Conservation (phyloP, 2,888 invertebrate species). For the Prosapia bicincta region DNA sequence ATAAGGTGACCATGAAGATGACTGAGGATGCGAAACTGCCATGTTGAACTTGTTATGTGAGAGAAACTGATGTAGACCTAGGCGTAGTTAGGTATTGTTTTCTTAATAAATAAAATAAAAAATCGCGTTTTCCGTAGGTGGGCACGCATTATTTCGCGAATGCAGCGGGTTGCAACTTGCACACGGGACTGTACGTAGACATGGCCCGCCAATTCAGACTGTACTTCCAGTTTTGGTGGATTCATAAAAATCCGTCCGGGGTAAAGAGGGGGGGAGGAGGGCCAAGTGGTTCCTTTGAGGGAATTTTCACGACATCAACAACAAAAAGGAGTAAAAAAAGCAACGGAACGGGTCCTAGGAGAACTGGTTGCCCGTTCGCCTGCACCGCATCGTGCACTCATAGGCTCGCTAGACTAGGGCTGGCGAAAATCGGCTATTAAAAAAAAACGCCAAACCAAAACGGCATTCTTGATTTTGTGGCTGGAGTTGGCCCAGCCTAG, state of each 20-base stretch:
- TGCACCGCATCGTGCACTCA: neutral
- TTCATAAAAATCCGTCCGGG: neutral
- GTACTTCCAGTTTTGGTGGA: neutral
- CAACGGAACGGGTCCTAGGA: neutral
- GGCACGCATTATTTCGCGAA: neutral
- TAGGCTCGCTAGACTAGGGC: neutral
- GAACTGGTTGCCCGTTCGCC: neutral
- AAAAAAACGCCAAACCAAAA: neutral
- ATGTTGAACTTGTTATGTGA: too few species aligned
- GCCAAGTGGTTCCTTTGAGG: neutral
- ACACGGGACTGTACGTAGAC: neutral
- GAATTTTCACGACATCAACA: neutral
- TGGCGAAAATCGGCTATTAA: neutral
- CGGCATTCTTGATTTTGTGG: neutral
- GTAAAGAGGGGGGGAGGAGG: neutral
- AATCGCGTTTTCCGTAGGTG: too few species aligned
- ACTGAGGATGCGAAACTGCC: too few species aligned
- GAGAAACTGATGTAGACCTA: too few species aligned
- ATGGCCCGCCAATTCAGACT: neutral
- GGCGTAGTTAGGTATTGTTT: too few species aligned
- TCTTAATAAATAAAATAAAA: too few species aligned
- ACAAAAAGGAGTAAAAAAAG: neutral
- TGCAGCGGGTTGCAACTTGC: neutral
- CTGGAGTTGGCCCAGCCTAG: neutral
- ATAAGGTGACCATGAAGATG: too few species aligned